These are phyloP conservation scores for Samia ricini DNA, from an alignment of 1,140 invertebrate genomes.

Conservation along the genomic window DNA sequence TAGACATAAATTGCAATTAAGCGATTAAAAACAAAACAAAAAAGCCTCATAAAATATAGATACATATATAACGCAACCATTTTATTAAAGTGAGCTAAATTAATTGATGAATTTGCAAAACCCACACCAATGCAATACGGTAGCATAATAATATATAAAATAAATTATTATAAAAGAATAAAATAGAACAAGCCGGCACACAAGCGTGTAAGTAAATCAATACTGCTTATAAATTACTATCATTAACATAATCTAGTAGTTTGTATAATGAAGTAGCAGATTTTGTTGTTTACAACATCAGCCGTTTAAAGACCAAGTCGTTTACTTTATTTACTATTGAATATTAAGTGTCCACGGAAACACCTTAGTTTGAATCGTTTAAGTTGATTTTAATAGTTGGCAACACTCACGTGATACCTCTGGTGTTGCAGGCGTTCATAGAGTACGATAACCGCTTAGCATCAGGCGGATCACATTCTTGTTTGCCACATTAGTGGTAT, in stretches of 20 bases:
- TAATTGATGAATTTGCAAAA: slow-evolving; percentile 43
- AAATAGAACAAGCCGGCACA: slow-evolving; percentile 28
- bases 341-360: slow-evolving; percentile 7
- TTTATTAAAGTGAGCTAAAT: slow-evolving; percentile 35
- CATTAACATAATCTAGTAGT: slow-evolving; percentile 70
- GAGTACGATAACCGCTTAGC: no score
- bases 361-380: slow-evolving; percentile 24
- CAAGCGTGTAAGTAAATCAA: slow-evolving; percentile 58
- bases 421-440: no score
- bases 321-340: slow-evolving; percentile 40
- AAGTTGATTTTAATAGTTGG: no score
- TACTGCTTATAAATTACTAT: slow-evolving; percentile 57
- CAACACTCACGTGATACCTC: no score
- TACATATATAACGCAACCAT: slow-evolving; percentile 37
- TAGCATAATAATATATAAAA: slow-evolving; percentile 48
- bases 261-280: slow-evolving; percentile 64
- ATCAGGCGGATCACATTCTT: no score
- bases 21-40: slow-evolving; percentile 27
- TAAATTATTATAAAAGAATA: slow-evolving; percentile 51
- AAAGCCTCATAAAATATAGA: slow-evolving; percentile 18
- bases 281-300: slow-evolving; percentile 39
- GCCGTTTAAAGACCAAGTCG: slow-evolving; percentile 16
- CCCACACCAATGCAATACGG: slow-evolving; percentile 55
- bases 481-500: no score
- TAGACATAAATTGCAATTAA: slow-evolving; percentile 16